Evolutionary conservation across 2,888 invertebrate genomes (phyloP).

Genomic region (Pharmacophagus antenor): DNA sequence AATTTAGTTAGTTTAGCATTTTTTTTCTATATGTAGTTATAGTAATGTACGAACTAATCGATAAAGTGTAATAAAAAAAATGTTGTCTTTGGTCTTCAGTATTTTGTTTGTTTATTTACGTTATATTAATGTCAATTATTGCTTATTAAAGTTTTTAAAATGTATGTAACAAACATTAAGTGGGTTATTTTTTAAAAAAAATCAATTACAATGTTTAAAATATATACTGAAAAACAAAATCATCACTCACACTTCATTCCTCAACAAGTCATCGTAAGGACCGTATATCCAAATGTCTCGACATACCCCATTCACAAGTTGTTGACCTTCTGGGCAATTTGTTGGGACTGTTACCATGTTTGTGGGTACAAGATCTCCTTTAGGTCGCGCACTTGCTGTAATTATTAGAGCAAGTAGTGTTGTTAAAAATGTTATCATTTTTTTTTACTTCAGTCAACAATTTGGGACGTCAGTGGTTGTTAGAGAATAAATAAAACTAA

Average conservation of each 20-base stretch:
- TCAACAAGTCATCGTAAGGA: background rate
- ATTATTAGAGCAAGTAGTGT: slow-evolving; percentile 32
- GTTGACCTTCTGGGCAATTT: slow-evolving; percentile 37
- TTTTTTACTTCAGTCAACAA: slow-evolving; percentile 2
- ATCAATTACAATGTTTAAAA: background rate
- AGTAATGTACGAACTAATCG: too few species aligned
- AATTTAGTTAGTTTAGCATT: too few species aligned
- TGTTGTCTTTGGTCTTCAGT: too few species aligned
- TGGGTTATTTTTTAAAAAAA: too few species aligned
- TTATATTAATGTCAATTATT: too few species aligned
- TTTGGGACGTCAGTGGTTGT: slow-evolving; percentile 9
- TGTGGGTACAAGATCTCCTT: slow-evolving; percentile 18
- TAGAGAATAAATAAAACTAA: slow-evolving; percentile 12
- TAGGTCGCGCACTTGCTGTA: slow-evolving; percentile 33
- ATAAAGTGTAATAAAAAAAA: too few species aligned
- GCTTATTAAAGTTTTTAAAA: background rate
- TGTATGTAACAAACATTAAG: background rate
- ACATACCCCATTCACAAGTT: slow-evolving; percentile 36
- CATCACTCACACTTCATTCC: background rate
- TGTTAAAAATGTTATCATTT: slow-evolving; percentile 21
- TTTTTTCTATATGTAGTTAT: too few species aligned
- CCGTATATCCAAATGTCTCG: slow-evolving; percentile 34
- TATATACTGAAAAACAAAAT: background rate
- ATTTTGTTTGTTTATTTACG: too few species aligned
- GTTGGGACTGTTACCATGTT: slow-evolving; percentile 37